A percentile compares a stretch with the other conserved stretches of the same genome.
Evolutionary conservation across 2,888 invertebrate species (phyloP).

Genomic region (Heteromyza rotundicornis): DNA sequence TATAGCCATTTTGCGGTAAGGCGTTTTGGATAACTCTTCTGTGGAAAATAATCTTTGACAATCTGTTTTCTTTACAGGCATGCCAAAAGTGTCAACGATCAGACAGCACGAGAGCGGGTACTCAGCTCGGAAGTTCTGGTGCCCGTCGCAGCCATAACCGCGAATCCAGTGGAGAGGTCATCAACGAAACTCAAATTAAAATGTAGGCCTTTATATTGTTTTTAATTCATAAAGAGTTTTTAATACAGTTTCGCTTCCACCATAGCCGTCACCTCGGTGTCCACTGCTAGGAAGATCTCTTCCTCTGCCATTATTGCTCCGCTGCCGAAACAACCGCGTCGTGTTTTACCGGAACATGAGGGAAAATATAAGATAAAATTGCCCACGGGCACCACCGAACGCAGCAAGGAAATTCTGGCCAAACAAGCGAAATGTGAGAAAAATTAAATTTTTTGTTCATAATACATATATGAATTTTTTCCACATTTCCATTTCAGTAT

Average conservation of each 20-base stretch:
- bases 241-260: background rate
- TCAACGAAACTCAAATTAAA: constrained; percentile 36
- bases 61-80: constrained; percentile 62
- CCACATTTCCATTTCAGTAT: constrained; percentile 42
- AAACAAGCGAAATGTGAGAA: constrained; percentile 52
- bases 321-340: constrained; percentile 52
- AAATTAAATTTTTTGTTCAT: too few relatives aligned
- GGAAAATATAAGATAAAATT: constrained; percentile 66
- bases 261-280: constrained; percentile 7
- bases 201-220: constrained; percentile 11
- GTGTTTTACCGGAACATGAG: constrained; percentile 66
- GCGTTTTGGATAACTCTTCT: too few relatives aligned
- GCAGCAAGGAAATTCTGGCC: constrained; percentile 64
- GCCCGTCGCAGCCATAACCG: constrained; percentile 66
- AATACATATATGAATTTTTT: constrained; percentile 7
- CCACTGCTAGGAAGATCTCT: background rate
- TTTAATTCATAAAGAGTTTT: background rate
- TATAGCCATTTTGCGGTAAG: constrained; percentile 74
- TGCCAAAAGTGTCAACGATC: constrained; percentile 69
- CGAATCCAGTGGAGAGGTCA: constrained; percentile 37
- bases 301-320: constrained; percentile 33
- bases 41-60: too few relatives aligned
- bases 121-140: constrained; percentile 62
- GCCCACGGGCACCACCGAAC: constrained; percentile 65
- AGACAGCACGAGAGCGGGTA: constrained; percentile 67